These are phyloP conservation scores for Petrocephalus sullivani DNA, from an alignment of 2,797 vertebrate species.

Conservation along the genomic window DNA sequence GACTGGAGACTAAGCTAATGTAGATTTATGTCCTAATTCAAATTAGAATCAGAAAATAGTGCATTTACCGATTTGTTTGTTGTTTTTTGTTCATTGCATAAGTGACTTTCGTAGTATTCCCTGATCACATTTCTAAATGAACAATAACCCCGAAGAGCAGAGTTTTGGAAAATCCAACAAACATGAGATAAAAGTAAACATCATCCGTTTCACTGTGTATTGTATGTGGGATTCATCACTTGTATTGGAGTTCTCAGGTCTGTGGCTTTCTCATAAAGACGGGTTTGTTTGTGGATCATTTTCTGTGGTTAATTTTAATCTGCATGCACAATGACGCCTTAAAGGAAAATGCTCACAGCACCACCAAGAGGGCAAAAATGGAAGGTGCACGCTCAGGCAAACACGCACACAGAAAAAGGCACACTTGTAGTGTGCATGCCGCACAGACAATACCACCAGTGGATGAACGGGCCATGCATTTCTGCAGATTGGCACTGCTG, in stretches of 20 bases:
- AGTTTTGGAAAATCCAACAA: background rate
- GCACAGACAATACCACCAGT: background rate
- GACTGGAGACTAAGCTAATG: background rate
- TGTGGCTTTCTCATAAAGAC: slow-evolving; percentile 58
- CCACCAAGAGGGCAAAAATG: slow-evolving; percentile 58
- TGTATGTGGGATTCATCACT: slow-evolving; percentile 42
- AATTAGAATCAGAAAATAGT: background rate
- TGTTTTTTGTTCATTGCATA: background rate
- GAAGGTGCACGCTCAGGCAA: slow-evolving; percentile 31
- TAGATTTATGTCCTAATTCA: background rate
- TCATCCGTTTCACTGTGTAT: background rate
- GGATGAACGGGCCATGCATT: background rate
- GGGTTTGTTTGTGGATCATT: slow-evolving; percentile 57
- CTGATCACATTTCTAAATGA: background rate
- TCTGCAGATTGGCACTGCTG: background rate
- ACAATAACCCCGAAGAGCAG: background rate
- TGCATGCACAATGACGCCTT: slow-evolving; percentile 44
- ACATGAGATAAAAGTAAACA: background rate
- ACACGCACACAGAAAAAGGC: slow-evolving; percentile 10
- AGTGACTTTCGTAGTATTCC: background rate
- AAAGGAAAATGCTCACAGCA: slow-evolving; percentile 59
- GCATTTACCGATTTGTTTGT: background rate
- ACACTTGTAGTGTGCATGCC: background rate
- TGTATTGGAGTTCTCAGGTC: slow-evolving; percentile 53
- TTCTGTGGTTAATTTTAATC: slow-evolving; percentile 58